Evolutionary conservation across 2,113 vertebrate species (phyloP).

Genomic region (Cromileptes altivelis): DNA sequence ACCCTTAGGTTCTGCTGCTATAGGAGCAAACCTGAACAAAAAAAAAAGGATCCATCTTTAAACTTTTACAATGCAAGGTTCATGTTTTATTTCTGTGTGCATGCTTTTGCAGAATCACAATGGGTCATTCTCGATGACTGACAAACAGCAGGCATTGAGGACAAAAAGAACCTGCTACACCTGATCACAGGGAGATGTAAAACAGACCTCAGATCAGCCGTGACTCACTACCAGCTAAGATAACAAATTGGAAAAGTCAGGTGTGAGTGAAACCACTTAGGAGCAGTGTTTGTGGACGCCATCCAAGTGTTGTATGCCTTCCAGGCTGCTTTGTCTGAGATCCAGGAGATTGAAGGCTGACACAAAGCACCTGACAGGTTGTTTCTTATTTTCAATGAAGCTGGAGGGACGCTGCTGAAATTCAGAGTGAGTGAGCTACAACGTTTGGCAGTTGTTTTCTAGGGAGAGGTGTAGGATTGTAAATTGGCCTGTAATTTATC

Average conservation of each 20-base stretch:
- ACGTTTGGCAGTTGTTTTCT: neutral
- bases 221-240: slow-evolving; percentile 9
- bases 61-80: neutral
- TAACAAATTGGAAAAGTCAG: slow-evolving; percentile 38
- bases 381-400: slow-evolving; percentile 26
- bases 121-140: neutral
- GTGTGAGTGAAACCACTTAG: slow-evolving; percentile 30
- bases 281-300: neutral
- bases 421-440: slow-evolving; percentile 1
- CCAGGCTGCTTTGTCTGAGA: neutral
- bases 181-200: neutral
- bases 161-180: neutral
- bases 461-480: slow-evolving; percentile 2
- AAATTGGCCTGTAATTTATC: slow-evolving; percentile 13
- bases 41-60: neutral
- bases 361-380: neutral
- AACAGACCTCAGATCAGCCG: slow-evolving; percentile 10
- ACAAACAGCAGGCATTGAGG: neutral
- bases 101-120: neutral
- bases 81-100: neutral
- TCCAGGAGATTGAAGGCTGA: slow-evolving; percentile 11
- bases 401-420: neutral
- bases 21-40: neutral
- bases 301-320: neutral
- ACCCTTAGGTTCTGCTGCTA: no score